Conservation (phyloP, 2,797 vertebrate species). For the Enteromius mattozi region DNA sequence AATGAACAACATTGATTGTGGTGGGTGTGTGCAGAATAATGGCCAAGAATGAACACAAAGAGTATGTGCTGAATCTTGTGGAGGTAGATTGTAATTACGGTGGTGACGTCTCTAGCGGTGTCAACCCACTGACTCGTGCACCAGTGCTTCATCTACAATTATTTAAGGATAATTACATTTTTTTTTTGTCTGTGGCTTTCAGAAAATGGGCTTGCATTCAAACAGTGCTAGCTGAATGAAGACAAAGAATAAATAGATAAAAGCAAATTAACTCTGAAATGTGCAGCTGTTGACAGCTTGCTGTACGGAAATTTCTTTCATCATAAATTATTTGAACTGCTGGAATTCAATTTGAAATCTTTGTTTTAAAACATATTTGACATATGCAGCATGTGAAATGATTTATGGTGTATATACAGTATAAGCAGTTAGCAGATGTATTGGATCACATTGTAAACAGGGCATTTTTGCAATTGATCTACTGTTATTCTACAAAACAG, state of each 20-base stretch:
- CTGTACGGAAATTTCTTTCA: background rate
- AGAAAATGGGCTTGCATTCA: constrained; percentile 34
- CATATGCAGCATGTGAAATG: background rate
- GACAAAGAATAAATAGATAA: constrained; percentile 21
- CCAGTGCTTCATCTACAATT: constrained; percentile 45
- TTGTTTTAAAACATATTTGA: background rate
- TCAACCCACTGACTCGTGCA: constrained; percentile 51
- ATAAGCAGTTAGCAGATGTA: background rate
- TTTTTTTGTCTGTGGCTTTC: constrained; percentile 22
- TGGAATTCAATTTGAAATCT: background rate
- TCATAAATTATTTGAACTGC: background rate
- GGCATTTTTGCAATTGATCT: background rate
- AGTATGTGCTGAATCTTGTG: constrained; percentile 53
- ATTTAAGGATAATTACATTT: constrained; percentile 40
- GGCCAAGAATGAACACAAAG: constrained; percentile 47
- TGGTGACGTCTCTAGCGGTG: constrained; percentile 44
- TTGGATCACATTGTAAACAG: background rate
- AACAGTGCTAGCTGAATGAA: constrained; percentile 6
- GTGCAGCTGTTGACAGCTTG: background rate
- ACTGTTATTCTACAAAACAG: background rate
- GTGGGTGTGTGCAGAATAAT: constrained; percentile 15
- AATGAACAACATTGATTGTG: background rate
- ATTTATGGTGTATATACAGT: background rate
- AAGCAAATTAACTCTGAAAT: constrained; percentile 1
- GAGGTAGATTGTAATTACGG: constrained; percentile 53